Conservation (phyloP, 2,888 invertebrate species). For the Heteromurus nitidus region DNA sequence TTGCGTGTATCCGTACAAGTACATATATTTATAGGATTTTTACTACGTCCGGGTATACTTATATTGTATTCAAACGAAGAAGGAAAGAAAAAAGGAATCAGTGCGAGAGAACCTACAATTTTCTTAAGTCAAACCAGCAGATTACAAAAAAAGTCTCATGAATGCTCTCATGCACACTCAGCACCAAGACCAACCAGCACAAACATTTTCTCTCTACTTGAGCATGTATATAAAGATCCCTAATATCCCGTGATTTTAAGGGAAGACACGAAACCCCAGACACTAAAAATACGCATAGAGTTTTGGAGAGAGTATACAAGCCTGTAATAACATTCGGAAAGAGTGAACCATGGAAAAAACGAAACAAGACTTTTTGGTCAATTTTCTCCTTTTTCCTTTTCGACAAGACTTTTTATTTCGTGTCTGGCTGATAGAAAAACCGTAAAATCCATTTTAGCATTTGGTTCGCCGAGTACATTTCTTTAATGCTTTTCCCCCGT, state of each 20-base stretch:
- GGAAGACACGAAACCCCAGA: constrained; percentile 42
- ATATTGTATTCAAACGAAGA: background rate
- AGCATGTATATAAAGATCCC: constrained; percentile 14
- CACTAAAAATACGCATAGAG: constrained; percentile 29
- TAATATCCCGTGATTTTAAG: constrained; percentile 43
- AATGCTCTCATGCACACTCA: constrained; percentile 55
- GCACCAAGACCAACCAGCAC: constrained; percentile 44
- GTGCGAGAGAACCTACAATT: constrained; percentile 51
- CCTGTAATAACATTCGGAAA: constrained; percentile 21
- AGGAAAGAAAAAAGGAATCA: constrained; percentile 34
- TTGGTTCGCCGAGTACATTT: too few species aligned
- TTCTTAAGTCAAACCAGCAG: constrained; percentile 57
- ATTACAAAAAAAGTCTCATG: constrained; percentile 57
- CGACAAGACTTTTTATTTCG: constrained; percentile 26
- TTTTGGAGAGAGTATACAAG: constrained; percentile 17
- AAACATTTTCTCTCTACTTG: constrained; percentile 6
- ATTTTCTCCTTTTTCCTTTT: constrained; percentile 28
- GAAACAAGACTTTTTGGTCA: constrained; percentile 35
- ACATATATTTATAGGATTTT: background rate
- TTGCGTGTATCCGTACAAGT: too few species aligned
- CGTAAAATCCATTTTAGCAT: constrained; percentile 48
- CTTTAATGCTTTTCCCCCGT: background rate
- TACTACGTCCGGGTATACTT: background rate
- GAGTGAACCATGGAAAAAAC: background rate
- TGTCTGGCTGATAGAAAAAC: constrained; percentile 31